phyloP scores from a whole-genome alignment of 2,113 vertebrate species.

The Holacanthus passer region DNA sequence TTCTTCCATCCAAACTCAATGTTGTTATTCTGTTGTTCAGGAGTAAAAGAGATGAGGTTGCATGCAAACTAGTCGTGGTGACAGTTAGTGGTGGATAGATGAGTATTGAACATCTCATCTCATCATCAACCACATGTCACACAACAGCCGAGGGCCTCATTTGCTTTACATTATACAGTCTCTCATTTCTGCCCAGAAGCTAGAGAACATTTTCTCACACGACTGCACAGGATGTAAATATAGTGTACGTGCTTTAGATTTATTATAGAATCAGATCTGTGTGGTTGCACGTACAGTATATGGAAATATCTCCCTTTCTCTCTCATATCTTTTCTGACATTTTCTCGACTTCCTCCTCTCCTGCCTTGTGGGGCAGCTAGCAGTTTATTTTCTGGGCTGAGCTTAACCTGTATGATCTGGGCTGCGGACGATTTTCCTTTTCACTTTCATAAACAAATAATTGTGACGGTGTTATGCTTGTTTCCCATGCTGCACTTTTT shows the following conservation, averaged over 20 bases:
- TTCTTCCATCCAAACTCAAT: not conserved
- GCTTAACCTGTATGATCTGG: conserved; percentile 1
- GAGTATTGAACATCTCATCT: not conserved
- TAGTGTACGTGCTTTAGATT: conserved; percentile 1
- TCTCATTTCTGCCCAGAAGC: not conserved
- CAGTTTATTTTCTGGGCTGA: conserved; percentile 36
- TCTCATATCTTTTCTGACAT: conserved; percentile 23
- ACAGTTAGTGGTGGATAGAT: not conserved
- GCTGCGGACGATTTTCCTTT: conserved; percentile 29
- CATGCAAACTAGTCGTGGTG: not conserved
- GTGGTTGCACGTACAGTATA: not conserved
- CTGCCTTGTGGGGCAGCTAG: not conserved
- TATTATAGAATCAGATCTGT: conserved; percentile 12
- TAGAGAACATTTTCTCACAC: not conserved
- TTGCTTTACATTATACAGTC: not conserved
- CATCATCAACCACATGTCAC: not conserved
- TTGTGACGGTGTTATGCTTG: not conserved
- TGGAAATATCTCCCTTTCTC: conserved; percentile 25
- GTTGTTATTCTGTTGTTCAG: not conserved
- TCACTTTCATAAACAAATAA: conserved; percentile 25
- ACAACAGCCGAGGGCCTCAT: not conserved
- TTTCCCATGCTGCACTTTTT: not conserved
- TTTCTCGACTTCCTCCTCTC: conserved; percentile 13
- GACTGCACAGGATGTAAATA: conserved; percentile 1
- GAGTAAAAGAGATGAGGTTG: not conserved